A percentile compares a stretch with the other conserved stretches of the same genome.
Evolutionary conservation across 2,797 vertebrate species (phyloP).

Genomic region (Semotilus atromaculatus): DNA sequence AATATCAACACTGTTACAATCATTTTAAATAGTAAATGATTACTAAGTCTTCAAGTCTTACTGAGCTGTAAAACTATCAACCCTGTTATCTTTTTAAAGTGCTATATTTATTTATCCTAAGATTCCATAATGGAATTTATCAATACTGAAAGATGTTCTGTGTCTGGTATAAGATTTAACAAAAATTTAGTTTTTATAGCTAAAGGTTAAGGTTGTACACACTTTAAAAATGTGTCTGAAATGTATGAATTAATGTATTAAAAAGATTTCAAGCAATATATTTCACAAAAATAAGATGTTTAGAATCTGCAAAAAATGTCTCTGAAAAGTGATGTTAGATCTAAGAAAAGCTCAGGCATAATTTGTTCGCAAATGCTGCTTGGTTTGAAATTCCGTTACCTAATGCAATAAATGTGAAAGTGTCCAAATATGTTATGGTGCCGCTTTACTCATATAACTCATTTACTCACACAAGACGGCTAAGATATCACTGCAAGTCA

Average conservation of each 20-base stretch:
- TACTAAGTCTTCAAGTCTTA: neutral
- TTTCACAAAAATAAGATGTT: neutral
- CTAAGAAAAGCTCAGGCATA: neutral
- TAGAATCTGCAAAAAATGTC: neutral
- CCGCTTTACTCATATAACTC: neutral
- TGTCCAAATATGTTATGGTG: neutral
- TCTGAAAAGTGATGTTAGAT: neutral
- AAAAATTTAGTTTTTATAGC: neutral
- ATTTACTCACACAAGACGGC: neutral
- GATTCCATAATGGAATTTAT: neutral
- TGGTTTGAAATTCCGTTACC: neutral
- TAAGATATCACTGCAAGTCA: constrained; percentile 38
- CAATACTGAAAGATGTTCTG: neutral
- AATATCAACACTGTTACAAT: neutral
- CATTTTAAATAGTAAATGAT: neutral
- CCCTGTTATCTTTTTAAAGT: neutral
- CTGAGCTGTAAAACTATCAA: neutral
- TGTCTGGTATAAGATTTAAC: neutral
- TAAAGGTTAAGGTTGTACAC: neutral
- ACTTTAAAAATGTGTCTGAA: neutral
- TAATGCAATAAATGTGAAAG: neutral
- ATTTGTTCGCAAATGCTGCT: neutral
- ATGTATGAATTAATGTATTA: neutral
- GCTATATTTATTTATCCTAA: neutral
- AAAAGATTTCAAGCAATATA: neutral